Conservation (phyloP, 2,113 vertebrate species). For the Saguinus midas region DNA sequence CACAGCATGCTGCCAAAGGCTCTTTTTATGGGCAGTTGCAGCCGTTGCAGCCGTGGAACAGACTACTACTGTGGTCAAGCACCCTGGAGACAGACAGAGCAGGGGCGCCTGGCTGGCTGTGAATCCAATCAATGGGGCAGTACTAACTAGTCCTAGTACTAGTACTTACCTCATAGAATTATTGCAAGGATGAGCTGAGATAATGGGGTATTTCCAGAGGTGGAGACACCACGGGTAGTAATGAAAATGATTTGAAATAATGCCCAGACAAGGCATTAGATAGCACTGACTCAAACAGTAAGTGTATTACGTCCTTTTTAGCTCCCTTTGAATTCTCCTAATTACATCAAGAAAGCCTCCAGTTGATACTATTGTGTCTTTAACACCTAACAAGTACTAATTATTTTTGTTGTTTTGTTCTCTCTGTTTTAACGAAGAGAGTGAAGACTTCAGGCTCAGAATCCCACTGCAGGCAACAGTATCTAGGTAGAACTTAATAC, state of each 20-base stretch:
- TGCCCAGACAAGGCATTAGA: too few relatives aligned
- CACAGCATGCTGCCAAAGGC: accelerated
- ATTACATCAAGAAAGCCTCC: background rate
- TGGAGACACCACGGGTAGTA: background rate
- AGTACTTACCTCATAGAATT: background rate
- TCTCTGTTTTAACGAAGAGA: background rate
- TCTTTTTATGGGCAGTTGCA: background rate
- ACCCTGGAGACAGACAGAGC: background rate
- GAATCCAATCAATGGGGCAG: background rate
- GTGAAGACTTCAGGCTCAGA: background rate
- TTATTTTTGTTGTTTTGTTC: background rate
- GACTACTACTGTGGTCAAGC: background rate
- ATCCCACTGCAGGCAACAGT: too few relatives aligned
- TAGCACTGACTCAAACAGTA: background rate
- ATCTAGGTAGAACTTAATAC: background rate
- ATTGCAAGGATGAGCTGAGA: background rate
- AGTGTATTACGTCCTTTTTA: background rate
- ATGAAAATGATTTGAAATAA: background rate
- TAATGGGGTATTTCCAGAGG: background rate
- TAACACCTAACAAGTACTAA: background rate
- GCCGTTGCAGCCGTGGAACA: background rate
- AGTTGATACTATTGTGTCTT: background rate
- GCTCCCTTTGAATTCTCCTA: background rate
- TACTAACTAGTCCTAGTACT: background rate
- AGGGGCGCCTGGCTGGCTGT: too few relatives aligned